Conservation (phyloP, 2,888 invertebrate genomes). For the Caenorhabditis parvicauda region DNA sequence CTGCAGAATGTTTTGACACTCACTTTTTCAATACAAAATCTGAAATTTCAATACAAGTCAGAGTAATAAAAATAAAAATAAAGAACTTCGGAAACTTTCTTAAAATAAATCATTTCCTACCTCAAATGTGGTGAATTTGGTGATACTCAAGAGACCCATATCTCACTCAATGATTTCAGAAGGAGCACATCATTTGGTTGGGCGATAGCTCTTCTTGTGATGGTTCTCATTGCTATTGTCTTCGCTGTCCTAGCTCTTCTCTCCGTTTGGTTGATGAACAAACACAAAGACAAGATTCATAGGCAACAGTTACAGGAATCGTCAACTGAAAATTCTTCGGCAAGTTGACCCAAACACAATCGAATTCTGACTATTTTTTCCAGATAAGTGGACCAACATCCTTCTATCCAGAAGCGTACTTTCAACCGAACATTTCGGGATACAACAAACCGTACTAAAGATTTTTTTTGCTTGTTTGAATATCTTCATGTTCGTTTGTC, state of each 20-base stretch:
- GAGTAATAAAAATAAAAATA: neutral
- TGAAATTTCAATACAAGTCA: too few species aligned
- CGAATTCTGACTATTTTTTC: neutral
- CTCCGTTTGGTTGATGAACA: constrained; percentile 36
- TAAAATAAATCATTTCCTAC: neutral
- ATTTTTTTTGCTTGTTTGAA: too few species aligned
- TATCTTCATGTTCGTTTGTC: too few species aligned
- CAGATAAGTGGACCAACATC: constrained; percentile 42
- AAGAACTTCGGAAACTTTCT: neutral
- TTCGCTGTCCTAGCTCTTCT: constrained; percentile 36
- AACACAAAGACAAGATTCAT: constrained; percentile 36
- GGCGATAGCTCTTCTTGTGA: constrained; percentile 51
- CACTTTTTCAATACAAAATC: neutral
- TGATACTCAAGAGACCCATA: too few species aligned
- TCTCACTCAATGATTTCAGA: too few species aligned
- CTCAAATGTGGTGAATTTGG: too few species aligned
- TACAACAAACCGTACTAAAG: too few species aligned
- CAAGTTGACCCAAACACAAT: constrained; percentile 3
- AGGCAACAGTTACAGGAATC: constrained; percentile 32
- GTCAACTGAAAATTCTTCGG: constrained; percentile 29
- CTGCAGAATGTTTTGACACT: neutral
- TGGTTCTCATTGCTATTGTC: constrained; percentile 45
- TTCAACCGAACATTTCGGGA: constrained; percentile 8
- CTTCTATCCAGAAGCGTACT: constrained; percentile 31
- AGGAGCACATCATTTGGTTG: constrained; percentile 46